A percentile compares a stretch with the other conserved stretches of the same genome.
Evolutionary conservation across 2,888 invertebrate species (phyloP).

Genomic region (Lingula anatina): DNA sequence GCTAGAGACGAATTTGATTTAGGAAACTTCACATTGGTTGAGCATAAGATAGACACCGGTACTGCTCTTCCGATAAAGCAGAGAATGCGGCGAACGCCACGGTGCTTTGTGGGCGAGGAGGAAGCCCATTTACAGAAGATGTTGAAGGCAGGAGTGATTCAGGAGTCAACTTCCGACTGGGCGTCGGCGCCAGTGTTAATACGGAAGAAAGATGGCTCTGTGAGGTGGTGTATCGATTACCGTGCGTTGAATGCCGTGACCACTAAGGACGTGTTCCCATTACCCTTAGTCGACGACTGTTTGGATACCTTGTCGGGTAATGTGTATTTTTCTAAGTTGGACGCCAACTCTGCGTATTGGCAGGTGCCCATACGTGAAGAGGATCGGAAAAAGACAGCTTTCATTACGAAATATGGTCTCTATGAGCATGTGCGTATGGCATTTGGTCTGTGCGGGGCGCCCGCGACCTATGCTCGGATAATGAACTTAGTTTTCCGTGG

Average conservation of each 20-base stretch:
- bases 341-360: too few relatives aligned
- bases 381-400: constrained; percentile 14
- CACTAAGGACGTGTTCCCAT: constrained; percentile 11
- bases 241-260: constrained; percentile 9
- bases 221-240: too few relatives aligned
- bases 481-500: constrained; percentile 13
- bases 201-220: too few relatives aligned
- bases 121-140: constrained; percentile 10
- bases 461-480: constrained; percentile 11
- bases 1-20: constrained; percentile 10
- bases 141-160: too few relatives aligned
- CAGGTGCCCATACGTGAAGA: too few relatives aligned
- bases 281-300: constrained; percentile 11
- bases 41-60: constrained; percentile 11
- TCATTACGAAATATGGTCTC: too few relatives aligned
- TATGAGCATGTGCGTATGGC: constrained; percentile 15
- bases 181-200: too few relatives aligned
- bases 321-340: too few relatives aligned
- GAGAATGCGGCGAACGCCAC: constrained; percentile 12
- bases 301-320: constrained; percentile 11
- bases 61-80: constrained; percentile 9
- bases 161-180: too few relatives aligned
- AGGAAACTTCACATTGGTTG: constrained; percentile 6
- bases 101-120: constrained; percentile 9
- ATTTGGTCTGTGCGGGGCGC: constrained; percentile 16